phyloP scores from a whole-genome alignment of 2,113 vertebrate species.

The Pelmatolapia mariae region DNA sequence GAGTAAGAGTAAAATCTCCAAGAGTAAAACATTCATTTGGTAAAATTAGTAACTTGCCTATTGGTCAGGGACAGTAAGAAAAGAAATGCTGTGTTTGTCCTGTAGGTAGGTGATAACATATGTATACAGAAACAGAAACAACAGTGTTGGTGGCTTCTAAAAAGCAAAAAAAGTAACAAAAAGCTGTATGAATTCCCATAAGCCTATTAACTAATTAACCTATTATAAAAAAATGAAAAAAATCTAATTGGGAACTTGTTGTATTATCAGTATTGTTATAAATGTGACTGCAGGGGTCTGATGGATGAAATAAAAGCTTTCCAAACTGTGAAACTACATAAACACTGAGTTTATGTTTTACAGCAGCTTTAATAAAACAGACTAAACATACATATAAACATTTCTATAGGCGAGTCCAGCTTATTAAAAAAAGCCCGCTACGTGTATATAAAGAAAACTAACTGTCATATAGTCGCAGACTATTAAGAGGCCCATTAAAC shows the following conservation, averaged over 20 bases:
- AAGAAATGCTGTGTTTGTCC: neutral
- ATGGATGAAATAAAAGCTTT: neutral
- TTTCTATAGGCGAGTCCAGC: neutral
- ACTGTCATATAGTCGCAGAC: neutral
- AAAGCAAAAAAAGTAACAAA: neutral
- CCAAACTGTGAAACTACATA: neutral
- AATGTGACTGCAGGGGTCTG: neutral
- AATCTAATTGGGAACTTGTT: neutral
- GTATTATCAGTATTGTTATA: neutral
- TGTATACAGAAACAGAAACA: neutral
- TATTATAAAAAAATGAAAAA: neutral
- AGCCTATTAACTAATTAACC: neutral
- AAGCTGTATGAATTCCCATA: neutral
- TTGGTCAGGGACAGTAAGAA: neutral
- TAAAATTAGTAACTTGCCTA: neutral
- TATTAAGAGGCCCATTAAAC: neutral
- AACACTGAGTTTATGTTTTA: neutral
- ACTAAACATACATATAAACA: neutral
- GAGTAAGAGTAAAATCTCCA: neutral
- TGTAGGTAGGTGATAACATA: neutral
- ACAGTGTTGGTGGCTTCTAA: neutral
- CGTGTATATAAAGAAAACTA: neutral
- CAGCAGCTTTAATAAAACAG: neutral
- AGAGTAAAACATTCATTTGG: neutral
- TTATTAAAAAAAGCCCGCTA: neutral